Percentiles rank a stretch among this genome's conserved stretches.
phyloP scores from a whole-genome alignment of 1,140 invertebrate species.

The Amphibalanus amphitrite region DNA sequence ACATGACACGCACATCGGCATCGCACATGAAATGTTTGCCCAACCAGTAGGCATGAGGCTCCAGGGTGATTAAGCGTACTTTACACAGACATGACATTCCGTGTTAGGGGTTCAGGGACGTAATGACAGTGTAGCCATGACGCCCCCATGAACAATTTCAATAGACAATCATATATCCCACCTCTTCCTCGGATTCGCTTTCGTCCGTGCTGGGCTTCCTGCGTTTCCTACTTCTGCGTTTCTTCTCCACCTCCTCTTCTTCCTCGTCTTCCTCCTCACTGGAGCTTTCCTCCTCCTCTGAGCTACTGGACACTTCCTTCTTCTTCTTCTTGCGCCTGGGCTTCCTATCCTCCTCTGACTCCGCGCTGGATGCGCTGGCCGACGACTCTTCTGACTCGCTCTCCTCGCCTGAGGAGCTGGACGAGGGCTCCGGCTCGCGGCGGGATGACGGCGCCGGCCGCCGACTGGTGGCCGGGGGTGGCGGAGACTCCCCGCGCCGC shows the following conservation, averaged over 20 bases:
- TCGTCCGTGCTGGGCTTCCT: not conserved
- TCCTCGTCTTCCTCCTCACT: not conserved
- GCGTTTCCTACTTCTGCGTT: not conserved
- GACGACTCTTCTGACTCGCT: not conserved
- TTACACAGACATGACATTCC: too few species aligned
- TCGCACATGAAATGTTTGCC: too few species aligned
- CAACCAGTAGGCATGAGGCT: too few species aligned
- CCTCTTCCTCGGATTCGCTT: not conserved
- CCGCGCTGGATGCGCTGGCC: not conserved
- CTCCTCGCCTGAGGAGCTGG: not conserved
- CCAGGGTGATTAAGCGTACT: too few species aligned
- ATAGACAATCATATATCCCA: not conserved
- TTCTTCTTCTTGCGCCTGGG: too few species aligned
- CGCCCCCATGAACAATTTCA: too few species aligned
- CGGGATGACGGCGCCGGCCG: too few species aligned
- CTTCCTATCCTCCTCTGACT: not conserved
- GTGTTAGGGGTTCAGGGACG: too few species aligned
- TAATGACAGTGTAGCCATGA: too few species aligned
- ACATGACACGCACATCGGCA: too few species aligned
- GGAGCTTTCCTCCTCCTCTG: not conserved
- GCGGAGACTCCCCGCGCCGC: too few species aligned
- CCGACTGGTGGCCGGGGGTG: too few species aligned
- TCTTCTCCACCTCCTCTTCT: not conserved
- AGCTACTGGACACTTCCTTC: not conserved
- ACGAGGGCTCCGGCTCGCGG: not conserved